Conservation (phyloP, 2,888 invertebrate species). For the Sisyra nigra region DNA sequence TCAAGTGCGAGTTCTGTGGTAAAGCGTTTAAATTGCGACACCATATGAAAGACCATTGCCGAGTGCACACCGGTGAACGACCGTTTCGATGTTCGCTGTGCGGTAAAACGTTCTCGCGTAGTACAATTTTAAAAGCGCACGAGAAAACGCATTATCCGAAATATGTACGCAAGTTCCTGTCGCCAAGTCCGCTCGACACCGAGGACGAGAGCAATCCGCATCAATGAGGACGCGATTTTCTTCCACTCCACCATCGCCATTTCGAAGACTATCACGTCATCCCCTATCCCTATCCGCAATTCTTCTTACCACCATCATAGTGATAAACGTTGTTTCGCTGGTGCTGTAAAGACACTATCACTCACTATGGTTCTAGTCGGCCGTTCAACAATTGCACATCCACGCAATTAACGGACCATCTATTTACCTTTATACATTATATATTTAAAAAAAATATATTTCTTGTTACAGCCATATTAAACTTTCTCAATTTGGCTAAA, state of each 20-base stretch:
- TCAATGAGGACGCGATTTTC: conserved; percentile 32
- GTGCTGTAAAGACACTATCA: background rate
- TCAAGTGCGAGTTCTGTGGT: conserved; percentile 87
- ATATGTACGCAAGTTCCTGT: conserved; percentile 77
- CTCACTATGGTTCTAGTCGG: conserved; percentile 5
- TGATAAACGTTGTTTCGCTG: no score
- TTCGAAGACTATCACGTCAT: conserved; percentile 17
- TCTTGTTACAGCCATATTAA: no score
- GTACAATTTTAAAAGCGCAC: conserved; percentile 81
- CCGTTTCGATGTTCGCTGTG: conserved; percentile 80
- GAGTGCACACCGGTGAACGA: conserved; percentile 81
- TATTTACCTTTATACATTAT: no score
- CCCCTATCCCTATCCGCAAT: conserved; percentile 14
- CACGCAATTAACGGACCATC: no score
- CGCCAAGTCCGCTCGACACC: conserved; percentile 71
- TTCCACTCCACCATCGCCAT: conserved; percentile 15
- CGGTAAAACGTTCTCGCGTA: conserved; percentile 81
- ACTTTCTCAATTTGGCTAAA: no score
- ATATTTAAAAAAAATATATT: no score
- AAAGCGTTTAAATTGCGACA: conserved; percentile 85
- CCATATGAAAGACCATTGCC: conserved; percentile 90
- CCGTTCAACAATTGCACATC: background rate
- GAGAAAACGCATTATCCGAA: conserved; percentile 88
- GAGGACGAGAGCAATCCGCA: conserved; percentile 64
- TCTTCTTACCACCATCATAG: conserved; percentile 10